These are phyloP conservation scores for Panorpa germanica DNA, from an alignment of 2,888 invertebrate genomes.

Conservation along the genomic window DNA sequence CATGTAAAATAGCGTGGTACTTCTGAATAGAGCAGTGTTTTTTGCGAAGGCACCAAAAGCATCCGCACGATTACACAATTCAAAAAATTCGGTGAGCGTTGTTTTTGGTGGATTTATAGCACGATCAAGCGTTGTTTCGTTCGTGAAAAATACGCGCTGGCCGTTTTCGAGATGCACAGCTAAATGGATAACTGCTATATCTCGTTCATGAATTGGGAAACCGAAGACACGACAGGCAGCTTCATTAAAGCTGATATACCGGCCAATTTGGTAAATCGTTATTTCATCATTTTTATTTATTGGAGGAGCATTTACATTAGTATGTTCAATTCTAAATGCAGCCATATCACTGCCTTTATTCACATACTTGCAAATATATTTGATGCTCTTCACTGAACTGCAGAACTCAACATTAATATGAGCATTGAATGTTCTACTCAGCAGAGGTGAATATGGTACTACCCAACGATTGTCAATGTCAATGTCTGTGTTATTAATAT, in stretches of 20 bases:
- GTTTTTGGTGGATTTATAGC: too few relatives aligned
- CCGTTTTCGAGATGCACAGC: too few relatives aligned
- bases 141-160: conserved; percentile 14
- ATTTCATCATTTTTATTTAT: conserved; percentile 14
- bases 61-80: too few relatives aligned
- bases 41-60: too few relatives aligned
- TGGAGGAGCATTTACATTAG: conserved; percentile 14
- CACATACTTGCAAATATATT: conserved; percentile 20
- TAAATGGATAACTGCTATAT: conserved; percentile 15
- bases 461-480: conserved; percentile 16
- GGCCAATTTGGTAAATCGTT: conserved; percentile 14
- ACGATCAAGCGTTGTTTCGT: conserved; percentile 12
- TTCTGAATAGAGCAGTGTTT: too few relatives aligned
- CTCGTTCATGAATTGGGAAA: conserved; percentile 17
- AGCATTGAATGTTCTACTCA: conserved; percentile 15
- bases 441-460: conserved; percentile 15
- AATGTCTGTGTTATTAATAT: conserved; percentile 10
- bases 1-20: too few relatives aligned
- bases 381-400: conserved; percentile 19
- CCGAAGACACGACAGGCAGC: conserved; percentile 15
- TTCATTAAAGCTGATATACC: conserved; percentile 15
- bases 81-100: too few relatives aligned
- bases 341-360: conserved; percentile 17
- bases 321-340: conserved; percentile 10
- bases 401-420: conserved; percentile 21